phyloP scores from a whole-genome alignment of 1,140 invertebrate genomes.

The Lepidurus apus region DNA sequence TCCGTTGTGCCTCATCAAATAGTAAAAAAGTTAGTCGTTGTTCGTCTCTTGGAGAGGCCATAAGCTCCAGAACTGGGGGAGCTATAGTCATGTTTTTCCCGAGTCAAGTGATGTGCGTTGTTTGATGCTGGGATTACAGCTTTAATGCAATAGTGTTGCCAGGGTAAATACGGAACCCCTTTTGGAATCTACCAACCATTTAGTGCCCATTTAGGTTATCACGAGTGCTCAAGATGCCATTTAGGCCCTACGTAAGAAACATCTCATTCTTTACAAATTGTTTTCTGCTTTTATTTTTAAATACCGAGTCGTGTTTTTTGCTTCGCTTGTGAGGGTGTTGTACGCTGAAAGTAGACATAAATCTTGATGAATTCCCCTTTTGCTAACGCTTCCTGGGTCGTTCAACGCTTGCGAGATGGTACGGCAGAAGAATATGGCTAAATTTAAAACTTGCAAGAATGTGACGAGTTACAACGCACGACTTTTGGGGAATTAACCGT shows the following conservation, averaged over 20 bases:
- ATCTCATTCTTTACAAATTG: too few species aligned
- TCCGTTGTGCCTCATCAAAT: not conserved
- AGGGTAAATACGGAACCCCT: too few species aligned
- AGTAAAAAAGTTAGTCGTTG: not conserved
- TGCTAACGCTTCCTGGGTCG: not conserved
- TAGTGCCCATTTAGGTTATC: not conserved
- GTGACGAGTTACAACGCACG: not conserved
- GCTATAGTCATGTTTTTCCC: not conserved
- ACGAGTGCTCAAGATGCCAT: not conserved
- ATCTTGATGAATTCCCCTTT: not conserved
- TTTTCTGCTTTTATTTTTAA: not conserved
- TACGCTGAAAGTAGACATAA: not conserved
- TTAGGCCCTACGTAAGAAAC: not conserved
- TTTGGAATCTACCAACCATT: not conserved
- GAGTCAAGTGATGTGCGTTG: not conserved
- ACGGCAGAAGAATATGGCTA: not conserved
- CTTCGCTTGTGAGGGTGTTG: not conserved
- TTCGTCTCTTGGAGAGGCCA: not conserved
- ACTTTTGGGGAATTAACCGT: not conserved
- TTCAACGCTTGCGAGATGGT: conserved; percentile 12
- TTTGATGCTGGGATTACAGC: not conserved
- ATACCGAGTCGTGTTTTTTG: not conserved
- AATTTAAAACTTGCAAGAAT: conserved; percentile 12
- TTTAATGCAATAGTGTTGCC: not conserved
- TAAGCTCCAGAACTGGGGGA: not conserved